Conservation (phyloP, 2,888 invertebrate genomes). For the Synanthedon vespiformis region DNA sequence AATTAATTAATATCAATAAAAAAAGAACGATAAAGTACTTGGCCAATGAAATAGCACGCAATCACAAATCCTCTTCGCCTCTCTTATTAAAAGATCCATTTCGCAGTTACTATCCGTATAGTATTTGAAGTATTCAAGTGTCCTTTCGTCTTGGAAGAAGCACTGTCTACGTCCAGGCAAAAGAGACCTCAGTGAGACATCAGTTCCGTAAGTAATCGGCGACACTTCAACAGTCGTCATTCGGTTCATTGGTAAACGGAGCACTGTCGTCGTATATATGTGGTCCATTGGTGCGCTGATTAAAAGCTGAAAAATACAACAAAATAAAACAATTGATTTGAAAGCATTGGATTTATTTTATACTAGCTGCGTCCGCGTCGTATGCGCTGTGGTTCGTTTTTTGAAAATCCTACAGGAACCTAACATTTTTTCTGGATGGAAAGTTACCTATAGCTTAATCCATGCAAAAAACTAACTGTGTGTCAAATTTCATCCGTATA, state of each 20-base stretch:
- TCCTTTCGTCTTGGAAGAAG: conserved; percentile 53
- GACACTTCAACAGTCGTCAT: conserved; percentile 58
- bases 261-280: conserved; percentile 51
- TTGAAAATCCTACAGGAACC: too few relatives aligned
- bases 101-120: conserved; percentile 70
- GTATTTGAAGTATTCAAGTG: conserved; percentile 44
- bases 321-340: neutral
- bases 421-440: too few relatives aligned
- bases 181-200: conserved; percentile 31
- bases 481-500: too few relatives aligned
- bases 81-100: conserved; percentile 57
- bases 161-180: conserved; percentile 47
- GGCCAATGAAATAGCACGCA: conserved; percentile 61
- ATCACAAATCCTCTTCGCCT: conserved; percentile 49
- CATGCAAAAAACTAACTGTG: too few relatives aligned
- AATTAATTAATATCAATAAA: too few relatives aligned
- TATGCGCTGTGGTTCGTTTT: too few relatives aligned
- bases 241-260: conserved; percentile 53
- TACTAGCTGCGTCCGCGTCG: too few relatives aligned
- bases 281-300: conserved; percentile 56
- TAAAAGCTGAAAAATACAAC: conserved; percentile 29
- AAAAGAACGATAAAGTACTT: conserved; percentile 19
- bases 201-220: conserved; percentile 55
- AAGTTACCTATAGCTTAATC: too few relatives aligned
- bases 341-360: neutral